These are phyloP conservation scores for Zosterops japonicus DNA, from an alignment of 2,113 vertebrate genomes.

Conservation along the genomic window DNA sequence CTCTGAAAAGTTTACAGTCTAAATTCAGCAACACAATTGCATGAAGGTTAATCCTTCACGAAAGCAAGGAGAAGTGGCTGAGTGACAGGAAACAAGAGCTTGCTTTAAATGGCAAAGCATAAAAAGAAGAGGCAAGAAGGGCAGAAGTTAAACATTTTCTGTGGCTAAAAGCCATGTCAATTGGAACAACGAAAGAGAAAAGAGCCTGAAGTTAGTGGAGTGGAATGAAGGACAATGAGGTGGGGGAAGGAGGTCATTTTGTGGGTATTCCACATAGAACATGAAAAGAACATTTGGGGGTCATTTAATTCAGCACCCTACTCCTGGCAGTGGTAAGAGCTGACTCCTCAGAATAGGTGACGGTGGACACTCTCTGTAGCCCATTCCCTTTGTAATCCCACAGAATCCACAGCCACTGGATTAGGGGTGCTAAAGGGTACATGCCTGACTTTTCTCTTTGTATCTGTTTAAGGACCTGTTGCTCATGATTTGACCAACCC, in stretches of 20 bases:
- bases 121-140: neutral
- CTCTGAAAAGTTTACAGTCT: neutral
- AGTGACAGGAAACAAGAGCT: neutral
- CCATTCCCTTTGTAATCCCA: neutral
- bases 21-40: neutral
- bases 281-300: neutral
- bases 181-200: neutral
- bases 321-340: neutral
- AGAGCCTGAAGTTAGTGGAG: neutral
- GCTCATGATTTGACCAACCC: neutral
- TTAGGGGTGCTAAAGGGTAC: neutral
- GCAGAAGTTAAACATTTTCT: neutral
- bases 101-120: neutral
- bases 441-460: neutral
- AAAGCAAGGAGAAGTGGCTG: neutral
- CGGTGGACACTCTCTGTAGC: neutral
- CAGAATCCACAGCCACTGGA: neutral
- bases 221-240: neutral
- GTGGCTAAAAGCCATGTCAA: neutral
- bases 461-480: neutral
- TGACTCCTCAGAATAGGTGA: neutral
- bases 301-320: neutral
- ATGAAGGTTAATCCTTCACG: conserved; percentile 5
- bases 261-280: neutral
- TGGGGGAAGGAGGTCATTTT: neutral